These are phyloP conservation scores for Cantharis flavilabris DNA, from an alignment of 2,888 invertebrate genomes.

Conservation along the genomic window DNA sequence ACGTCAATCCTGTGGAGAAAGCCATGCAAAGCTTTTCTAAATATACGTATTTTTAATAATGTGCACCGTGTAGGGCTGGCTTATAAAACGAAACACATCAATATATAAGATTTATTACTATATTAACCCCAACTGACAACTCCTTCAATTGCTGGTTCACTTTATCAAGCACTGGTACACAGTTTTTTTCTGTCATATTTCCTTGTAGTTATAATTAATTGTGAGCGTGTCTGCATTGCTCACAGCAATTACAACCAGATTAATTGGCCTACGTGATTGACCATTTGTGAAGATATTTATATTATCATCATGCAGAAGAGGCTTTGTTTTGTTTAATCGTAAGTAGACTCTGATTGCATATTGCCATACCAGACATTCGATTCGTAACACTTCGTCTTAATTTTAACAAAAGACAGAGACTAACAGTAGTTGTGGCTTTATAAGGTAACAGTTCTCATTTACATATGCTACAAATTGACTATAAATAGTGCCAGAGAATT, in stretches of 20 bases:
- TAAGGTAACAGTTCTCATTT: slow-evolving; percentile 14
- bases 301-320: no score
- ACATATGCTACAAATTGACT: slow-evolving; percentile 21
- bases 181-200: no score
- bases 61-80: no score
- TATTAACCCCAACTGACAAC: no score
- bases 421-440: slow-evolving; percentile 10
- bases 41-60: no score
- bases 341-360: background rate
- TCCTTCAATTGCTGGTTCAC: no score
- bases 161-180: no score
- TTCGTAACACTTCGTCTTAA: slow-evolving; percentile 20
- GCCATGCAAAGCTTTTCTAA: no score
- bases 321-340: background rate
- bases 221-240: no score
- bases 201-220: no score
- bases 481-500: slow-evolving; percentile 13
- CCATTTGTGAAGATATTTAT: background rate
- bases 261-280: background rate
- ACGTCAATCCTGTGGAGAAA: no score
- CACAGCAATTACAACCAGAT: background rate
- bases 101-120: background rate
- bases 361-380: background rate
- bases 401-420: slow-evolving; percentile 15
- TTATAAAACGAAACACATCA: no score